phyloP scores from a whole-genome alignment of 2,888 invertebrate genomes.

The Agrenia bidenticulata region DNA sequence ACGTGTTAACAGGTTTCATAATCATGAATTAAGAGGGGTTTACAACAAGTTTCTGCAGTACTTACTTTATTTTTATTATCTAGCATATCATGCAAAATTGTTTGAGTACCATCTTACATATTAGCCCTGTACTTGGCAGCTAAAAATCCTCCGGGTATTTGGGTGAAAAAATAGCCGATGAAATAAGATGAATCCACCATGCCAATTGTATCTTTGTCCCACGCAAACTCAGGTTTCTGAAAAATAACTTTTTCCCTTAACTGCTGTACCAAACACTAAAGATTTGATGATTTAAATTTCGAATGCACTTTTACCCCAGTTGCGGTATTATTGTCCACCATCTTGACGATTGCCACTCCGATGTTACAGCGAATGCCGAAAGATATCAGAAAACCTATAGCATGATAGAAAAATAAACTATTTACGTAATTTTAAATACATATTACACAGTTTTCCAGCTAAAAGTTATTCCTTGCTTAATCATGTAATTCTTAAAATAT shows the following conservation, averaged over 20 bases:
- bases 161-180: constrained; percentile 96
- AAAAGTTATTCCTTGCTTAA: too few relatives aligned
- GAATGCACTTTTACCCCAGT: constrained; percentile 50
- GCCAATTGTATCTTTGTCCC: constrained; percentile 69
- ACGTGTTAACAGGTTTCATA: not conserved
- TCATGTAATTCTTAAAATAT: too few relatives aligned
- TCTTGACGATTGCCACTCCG: constrained; percentile 92
- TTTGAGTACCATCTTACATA: too few relatives aligned
- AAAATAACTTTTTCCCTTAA: not conserved
- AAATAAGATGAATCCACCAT: constrained; percentile 96
- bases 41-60: not conserved
- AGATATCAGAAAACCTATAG: constrained; percentile 79
- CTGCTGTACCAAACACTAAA: not conserved
- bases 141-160: constrained; percentile 96
- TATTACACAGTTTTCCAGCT: too few relatives aligned
- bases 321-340: constrained; percentile 58
- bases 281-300: not conserved
- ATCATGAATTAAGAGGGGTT: too few relatives aligned
- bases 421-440: too few relatives aligned
- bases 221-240: constrained; percentile 67
- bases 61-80: constrained; percentile 2
- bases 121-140: constrained; percentile 97
- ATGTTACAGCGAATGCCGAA: constrained; percentile 99
- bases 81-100: too few relatives aligned
- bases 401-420: too few relatives aligned